phyloP scores from a whole-genome alignment of 2,113 vertebrate genomes.

The Phaethon lepturus region DNA sequence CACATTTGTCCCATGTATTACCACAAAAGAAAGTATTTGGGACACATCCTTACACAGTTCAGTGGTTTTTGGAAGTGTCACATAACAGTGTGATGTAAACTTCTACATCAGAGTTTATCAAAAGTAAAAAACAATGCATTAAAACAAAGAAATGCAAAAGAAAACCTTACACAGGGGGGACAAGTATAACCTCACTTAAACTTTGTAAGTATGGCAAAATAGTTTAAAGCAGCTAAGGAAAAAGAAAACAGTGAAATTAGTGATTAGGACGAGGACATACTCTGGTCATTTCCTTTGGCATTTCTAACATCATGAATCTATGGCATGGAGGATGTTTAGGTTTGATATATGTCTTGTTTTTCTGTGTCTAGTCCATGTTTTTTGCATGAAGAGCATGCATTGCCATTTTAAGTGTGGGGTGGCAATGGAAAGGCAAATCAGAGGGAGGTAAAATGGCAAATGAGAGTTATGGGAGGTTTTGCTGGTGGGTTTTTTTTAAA shows the following conservation, averaged over 20 bases:
- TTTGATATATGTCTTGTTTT: constrained; percentile 36
- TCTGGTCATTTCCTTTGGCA: neutral
- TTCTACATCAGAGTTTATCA: neutral
- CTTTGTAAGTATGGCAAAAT: neutral
- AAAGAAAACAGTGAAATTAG: neutral
- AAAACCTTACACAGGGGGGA: neutral
- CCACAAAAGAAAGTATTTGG: neutral
- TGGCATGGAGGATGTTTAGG: neutral
- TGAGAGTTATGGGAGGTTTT: constrained; percentile 60
- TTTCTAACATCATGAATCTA: neutral
- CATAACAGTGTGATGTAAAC: neutral
- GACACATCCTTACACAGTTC: neutral
- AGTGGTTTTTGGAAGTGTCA: neutral
- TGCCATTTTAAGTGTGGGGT: neutral
- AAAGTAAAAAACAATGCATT: neutral
- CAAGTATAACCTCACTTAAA: neutral
- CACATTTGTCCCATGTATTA: neutral
- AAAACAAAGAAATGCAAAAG: neutral
- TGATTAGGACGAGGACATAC: neutral
- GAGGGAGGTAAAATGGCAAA: constrained; percentile 43
- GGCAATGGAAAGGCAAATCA: constrained; percentile 37
- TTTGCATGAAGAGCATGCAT: constrained; percentile 27
- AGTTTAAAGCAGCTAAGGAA: neutral
- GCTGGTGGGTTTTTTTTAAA: constrained; percentile 15
- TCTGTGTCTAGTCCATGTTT: neutral